These are phyloP conservation scores for Dasyurus viverrinus DNA, from an alignment of 2,113 vertebrate genomes.

Conservation along the genomic window DNA sequence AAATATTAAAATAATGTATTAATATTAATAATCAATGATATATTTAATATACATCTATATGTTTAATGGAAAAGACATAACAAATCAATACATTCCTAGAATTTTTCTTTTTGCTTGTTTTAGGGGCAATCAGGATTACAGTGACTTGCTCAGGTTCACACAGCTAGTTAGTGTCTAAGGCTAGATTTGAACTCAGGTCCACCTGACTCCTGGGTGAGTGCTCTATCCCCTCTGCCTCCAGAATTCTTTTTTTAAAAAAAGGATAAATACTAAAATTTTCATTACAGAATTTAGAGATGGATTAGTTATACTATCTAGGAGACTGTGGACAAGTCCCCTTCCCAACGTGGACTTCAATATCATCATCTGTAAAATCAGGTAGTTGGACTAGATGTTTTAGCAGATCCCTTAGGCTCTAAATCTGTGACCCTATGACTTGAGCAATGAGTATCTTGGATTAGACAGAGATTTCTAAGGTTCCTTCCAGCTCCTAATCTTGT, in stretches of 20 bases:
- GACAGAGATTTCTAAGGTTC: not conserved
- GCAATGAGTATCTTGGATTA: not conserved
- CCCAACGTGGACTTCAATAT: not conserved
- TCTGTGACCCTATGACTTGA: not conserved
- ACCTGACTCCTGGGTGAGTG: not conserved
- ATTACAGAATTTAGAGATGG: not conserved
- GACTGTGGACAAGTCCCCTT: not conserved
- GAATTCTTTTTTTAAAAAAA: conserved; percentile 8
- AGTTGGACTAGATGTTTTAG: not conserved
- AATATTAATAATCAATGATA: too few species aligned
- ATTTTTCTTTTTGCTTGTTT: not conserved
- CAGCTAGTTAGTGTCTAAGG: too few species aligned
- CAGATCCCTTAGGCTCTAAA: not conserved
- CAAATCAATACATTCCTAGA: conserved; percentile 8
- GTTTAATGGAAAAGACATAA: not conserved
- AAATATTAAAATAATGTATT: too few species aligned
- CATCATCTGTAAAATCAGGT: not conserved
- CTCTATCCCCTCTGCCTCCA: not conserved
- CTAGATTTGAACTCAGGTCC: not conserved
- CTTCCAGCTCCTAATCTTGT: not conserved
- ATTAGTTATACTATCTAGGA: not conserved
- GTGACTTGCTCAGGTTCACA: too few species aligned
- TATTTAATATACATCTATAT: too few species aligned
- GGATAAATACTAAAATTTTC: not conserved
- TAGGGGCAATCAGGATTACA: too few species aligned